Evolutionary conservation across 2,888 invertebrate species (phyloP).

Genomic region (Zelleria hepariella): DNA sequence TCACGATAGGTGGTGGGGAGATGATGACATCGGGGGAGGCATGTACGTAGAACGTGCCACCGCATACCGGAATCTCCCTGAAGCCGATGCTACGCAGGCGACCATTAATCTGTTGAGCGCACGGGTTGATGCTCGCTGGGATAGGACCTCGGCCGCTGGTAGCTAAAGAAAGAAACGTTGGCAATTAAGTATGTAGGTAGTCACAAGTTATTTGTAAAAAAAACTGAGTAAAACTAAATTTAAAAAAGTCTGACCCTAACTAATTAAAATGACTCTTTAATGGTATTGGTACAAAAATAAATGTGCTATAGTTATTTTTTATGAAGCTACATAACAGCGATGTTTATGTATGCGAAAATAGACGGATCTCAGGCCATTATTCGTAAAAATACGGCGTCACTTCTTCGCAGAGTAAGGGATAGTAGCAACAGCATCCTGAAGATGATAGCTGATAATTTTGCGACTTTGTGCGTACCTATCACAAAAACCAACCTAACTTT

Average conservation of each 20-base stretch:
- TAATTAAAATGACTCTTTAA: background rate
- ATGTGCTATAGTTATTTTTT: background rate
- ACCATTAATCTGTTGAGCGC: slow-evolving; percentile 20
- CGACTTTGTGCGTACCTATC: no score
- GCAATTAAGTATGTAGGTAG: background rate
- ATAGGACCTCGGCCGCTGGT: slow-evolving; percentile 38
- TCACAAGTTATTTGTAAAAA: background rate
- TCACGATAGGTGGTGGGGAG: slow-evolving; percentile 46
- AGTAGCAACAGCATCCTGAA: no score
- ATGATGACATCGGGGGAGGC: slow-evolving; percentile 42
- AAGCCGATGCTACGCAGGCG: slow-evolving; percentile 33
- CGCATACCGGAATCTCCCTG: slow-evolving; percentile 36
- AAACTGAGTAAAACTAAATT: background rate
- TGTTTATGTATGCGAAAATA: no score
- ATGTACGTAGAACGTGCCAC: slow-evolving; percentile 41
- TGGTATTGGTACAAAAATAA: background rate
- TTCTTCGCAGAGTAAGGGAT: no score
- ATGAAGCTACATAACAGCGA: background rate
- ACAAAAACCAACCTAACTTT: no score
- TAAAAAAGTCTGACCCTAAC: background rate
- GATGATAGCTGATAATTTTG: no score
- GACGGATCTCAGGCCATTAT: no score
- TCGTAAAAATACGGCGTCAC: no score
- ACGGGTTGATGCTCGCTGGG: slow-evolving; percentile 22
- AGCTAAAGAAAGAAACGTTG: slow-evolving; percentile 24